Base-by-base conservation (phyloP, 2,888 invertebrate species). In the Parnassius orleans region DNA sequence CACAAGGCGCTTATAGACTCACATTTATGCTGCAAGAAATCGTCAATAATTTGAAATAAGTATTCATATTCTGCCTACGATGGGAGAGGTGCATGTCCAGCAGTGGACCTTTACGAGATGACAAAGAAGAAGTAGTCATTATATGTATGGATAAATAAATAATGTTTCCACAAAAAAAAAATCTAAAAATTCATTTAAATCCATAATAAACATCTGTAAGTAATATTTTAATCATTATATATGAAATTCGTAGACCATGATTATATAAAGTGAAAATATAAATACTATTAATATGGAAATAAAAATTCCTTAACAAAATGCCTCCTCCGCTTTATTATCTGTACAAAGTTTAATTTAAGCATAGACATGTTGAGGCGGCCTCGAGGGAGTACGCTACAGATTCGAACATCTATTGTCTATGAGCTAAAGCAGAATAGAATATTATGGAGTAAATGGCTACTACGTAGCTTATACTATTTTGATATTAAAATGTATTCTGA, bases 281-380 rank as follows among this genome's bases (percentile, higher is more conserved):
- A 19, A 19, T 19, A 54, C 62, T 54, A 63, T 63, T 63, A 58
- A 58, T 63, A 63, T 63, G 62, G 54, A 51, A 58, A 63, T 58
- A 47, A 54, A 58, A 62, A 62, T 54, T 54, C 63, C 54, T 63
- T 63, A 54, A 51, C 58, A 41, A 63, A 58, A 63, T 51, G 58
- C 50, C 50, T 54, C 53, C 61, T n/a, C 11, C 51, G 54, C 57
- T 61, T 61, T 58, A 55, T 56, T 56, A 63, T 63, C 58, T 57
- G 61, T 50, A 55, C 58, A 58, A 55, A 58, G 63, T 63, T 58
- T 58, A 63, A 63, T 63, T 63, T 63, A 51, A 58, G 63, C 44
- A 51, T 47, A 58, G 63, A 58, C 63, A 63, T 63, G 63, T 63
- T 15, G 58, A 44, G 58, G 54, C 46, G 24, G 58, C 58, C 63